These are phyloP conservation scores for Andrena bicolor DNA, from an alignment of 2,888 invertebrate genomes.

Conservation along the genomic window DNA sequence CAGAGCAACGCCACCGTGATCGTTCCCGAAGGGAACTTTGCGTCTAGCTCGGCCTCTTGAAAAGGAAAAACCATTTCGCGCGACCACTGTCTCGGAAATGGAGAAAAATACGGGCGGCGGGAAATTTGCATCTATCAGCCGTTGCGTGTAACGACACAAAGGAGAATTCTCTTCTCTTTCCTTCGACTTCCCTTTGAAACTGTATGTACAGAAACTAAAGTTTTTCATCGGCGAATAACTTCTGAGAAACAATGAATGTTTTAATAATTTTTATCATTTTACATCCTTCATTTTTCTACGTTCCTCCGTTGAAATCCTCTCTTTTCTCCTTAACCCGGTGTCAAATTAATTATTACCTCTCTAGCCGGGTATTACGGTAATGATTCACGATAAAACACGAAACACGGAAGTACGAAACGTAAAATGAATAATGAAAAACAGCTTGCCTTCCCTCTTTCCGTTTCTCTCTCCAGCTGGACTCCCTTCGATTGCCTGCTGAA, in stretches of 20 bases:
- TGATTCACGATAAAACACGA: slow-evolving; percentile 40
- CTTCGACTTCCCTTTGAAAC: too few species aligned
- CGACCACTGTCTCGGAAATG: background rate
- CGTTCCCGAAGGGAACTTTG: background rate
- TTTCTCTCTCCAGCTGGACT: background rate
- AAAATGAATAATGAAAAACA: slow-evolving; percentile 55
- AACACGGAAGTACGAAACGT: slow-evolving; percentile 39
- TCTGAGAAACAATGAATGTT: too few species aligned
- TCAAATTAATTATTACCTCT: slow-evolving; percentile 3
- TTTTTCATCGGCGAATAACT: too few species aligned
- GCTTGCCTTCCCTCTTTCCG: background rate
- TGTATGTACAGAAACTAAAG: too few species aligned
- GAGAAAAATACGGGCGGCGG: background rate
- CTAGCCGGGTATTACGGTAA: slow-evolving; percentile 11
- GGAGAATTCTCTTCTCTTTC: too few species aligned
- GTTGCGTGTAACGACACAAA: too few species aligned
- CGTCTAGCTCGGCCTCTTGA: background rate
- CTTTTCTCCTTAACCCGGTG: background rate
- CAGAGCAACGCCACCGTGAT: slow-evolving; percentile 22
- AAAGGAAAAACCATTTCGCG: background rate
- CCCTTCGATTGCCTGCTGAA: slow-evolving; percentile 45
- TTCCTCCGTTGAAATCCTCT: too few species aligned
- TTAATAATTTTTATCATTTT: too few species aligned
- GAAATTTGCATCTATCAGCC: slow-evolving; percentile 16
- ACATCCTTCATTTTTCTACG: too few species aligned